A percentile compares a stretch with the other conserved stretches of the same genome.
Conservation (phyloP, 2,888 invertebrate genomes). For the Rhagonycha lutea region DNA sequence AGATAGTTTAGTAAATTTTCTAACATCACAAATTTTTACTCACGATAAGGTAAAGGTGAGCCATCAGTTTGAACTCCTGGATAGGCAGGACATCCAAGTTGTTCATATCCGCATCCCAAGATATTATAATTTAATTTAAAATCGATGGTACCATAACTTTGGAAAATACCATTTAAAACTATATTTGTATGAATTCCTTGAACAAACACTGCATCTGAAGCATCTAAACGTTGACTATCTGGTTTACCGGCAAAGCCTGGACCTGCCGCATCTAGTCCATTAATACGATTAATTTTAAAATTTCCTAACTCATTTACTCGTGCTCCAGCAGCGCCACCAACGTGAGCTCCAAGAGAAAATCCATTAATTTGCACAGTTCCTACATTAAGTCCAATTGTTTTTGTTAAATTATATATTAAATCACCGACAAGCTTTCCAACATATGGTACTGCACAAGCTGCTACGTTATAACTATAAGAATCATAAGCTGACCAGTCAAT, state of each 20-base stretch:
- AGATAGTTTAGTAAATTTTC: background rate
- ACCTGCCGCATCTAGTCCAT: constrained; percentile 5
- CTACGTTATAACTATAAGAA: background rate
- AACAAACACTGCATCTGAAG: background rate
- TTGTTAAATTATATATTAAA: constrained; percentile 8
- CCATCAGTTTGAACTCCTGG: background rate
- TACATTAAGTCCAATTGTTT: background rate
- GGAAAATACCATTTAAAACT: too few species aligned
- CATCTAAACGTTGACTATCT: background rate
- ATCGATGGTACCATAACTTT: background rate
- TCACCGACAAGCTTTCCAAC: background rate
- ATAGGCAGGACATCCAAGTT: background rate
- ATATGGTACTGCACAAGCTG: constrained; percentile 1
- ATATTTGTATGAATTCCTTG: constrained; percentile 6
- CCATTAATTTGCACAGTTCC: background rate
- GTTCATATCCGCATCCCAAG: background rate
- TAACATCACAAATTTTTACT: background rate
- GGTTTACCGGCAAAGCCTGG: background rate
- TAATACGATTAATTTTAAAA: constrained; percentile 2
- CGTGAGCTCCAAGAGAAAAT: constrained; percentile 15
- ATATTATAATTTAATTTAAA: background rate
- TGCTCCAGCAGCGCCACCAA: constrained; percentile 10
- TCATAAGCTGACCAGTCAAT: constrained; percentile 4
- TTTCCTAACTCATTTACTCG: background rate
- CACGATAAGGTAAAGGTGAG: background rate